Base-by-base conservation (phyloP, 2,797 vertebrate species). In the Rhodeus uyekii region DNA sequence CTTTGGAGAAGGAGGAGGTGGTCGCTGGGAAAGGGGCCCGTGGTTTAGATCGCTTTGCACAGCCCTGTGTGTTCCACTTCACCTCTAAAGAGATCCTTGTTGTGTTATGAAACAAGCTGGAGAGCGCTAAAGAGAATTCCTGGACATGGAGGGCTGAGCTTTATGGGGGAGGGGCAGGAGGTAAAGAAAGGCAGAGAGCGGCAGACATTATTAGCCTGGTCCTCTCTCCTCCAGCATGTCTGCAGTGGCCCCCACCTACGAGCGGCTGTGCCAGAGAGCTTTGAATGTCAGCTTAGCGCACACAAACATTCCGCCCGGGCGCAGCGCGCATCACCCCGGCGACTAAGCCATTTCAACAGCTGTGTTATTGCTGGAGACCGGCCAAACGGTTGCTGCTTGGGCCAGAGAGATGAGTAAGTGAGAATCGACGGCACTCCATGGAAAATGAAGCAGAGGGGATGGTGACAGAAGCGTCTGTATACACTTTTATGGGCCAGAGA, bases 301-400 rank as follows among this genome's bases (percentile, higher is more conserved):
- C 87, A 90, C 92, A 91, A 92, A 93, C 95, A 95, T 95, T 96
- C 94, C 93, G 85, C 80, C 86, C 32, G 85, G 86, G 83, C 83
- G 86, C 91, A 87, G 89, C 85, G 61, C 88, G 91, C 91, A 94
- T 95, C 64, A 87, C 95, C 95, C 92, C 80, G 88, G 95, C 92
- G 92, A 97, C 95, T 92, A 94, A 95, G 93, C 94, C 94, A 92
- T 89, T 93, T 96, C 93, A 94, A 93, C 95, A 96, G 95, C 96
- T 96, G 95, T 96, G 95, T 96, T 96, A 94, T 95, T 95, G 92
- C 94, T 96, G 95, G 95, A 92, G 63, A 34, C 27, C 0, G 27
- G 94, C 95, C 95, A 96, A 90, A 85, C 85, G 84, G 86, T 60
- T 88, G 89, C 87, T 87, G 88, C 87, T 81, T 82, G 79, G 86